Percentiles rank a stretch among this genome's conserved stretches.
These are phyloP conservation scores for Ecliptopera silaceata DNA, from an alignment of 2,888 invertebrate species.

Conservation along the genomic window DNA sequence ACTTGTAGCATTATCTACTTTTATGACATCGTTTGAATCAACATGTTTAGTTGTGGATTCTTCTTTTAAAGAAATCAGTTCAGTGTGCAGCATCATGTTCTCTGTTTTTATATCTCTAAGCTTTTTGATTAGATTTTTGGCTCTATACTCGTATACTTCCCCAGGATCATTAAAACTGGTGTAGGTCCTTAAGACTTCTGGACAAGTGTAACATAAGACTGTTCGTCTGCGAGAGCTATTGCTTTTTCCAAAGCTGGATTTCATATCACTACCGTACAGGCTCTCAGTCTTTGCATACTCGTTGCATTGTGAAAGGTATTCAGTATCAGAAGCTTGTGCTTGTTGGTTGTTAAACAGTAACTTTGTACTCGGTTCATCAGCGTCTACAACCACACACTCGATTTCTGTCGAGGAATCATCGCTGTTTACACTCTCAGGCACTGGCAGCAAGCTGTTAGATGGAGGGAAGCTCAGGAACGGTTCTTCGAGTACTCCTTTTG, in stretches of 20 bases:
- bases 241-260: conserved; percentile 23
- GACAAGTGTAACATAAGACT: conserved; percentile 44
- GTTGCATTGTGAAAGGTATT: conserved; percentile 44
- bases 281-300: conserved; percentile 35
- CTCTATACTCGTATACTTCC: conserved; percentile 56
- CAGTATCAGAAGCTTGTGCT: conserved; percentile 45
- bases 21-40: conserved; percentile 32
- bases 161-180: conserved; percentile 24
- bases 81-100: conserved; percentile 59
- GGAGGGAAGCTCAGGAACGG: conserved; percentile 63
- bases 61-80: conserved; percentile 55
- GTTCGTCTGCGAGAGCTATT: conserved; percentile 33
- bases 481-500: conserved; percentile 59
- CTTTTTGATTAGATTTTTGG: conserved; percentile 63
- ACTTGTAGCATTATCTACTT: conserved; percentile 54
- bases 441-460: conserved; percentile 41
- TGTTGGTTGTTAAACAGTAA: conserved; percentile 45
- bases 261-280: conserved; percentile 37
- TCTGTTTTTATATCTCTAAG: conserved; percentile 70
- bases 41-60: conserved; percentile 45
- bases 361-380: conserved; percentile 50
- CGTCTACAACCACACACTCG: conserved; percentile 55
- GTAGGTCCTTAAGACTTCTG: conserved; percentile 36
- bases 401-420: conserved; percentile 58
- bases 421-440: conserved; percentile 52